Evolutionary conservation across 1,140 invertebrate genomes (phyloP).

Genomic region (Zaprionus inermis): DNA sequence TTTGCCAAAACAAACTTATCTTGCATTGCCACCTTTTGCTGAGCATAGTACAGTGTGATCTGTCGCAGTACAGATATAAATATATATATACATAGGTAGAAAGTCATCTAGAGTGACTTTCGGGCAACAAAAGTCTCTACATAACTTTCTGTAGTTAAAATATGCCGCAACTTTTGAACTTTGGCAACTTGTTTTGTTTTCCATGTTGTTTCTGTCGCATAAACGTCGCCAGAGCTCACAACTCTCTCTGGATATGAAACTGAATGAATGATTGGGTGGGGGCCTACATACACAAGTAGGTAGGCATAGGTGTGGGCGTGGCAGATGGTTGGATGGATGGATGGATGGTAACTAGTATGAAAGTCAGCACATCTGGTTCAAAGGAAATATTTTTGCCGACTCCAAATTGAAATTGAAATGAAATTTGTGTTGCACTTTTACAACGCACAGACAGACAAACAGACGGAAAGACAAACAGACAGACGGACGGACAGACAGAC

Average conservation of each 20-base stretch:
- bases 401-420: slow-evolving; percentile 35
- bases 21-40: slow-evolving; percentile 8
- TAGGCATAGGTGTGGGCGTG: neutral
- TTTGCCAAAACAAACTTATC: neutral
- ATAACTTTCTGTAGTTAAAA: slow-evolving; percentile 20
- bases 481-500: neutral
- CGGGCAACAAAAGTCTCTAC: neutral
- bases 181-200: slow-evolving; percentile 14
- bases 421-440: slow-evolving; percentile 28
- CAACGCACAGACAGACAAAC: neutral
- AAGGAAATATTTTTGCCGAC: slow-evolving; percentile 28
- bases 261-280: slow-evolving; percentile 35
- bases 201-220: neutral
- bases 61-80: neutral
- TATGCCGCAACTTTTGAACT: slow-evolving; percentile 24
- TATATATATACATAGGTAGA: neutral
- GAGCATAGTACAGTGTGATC: neutral
- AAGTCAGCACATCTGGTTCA: slow-evolving; percentile 23
- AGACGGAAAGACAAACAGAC: neutral
- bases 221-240: neutral
- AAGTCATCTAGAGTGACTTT: neutral
- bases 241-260: neutral
- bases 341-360: slow-evolving; percentile 4
- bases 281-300: no score
- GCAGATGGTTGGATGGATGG: neutral